Base-by-base conservation (phyloP, 2,797 vertebrate genomes). In the Avahi laniger region DNA sequence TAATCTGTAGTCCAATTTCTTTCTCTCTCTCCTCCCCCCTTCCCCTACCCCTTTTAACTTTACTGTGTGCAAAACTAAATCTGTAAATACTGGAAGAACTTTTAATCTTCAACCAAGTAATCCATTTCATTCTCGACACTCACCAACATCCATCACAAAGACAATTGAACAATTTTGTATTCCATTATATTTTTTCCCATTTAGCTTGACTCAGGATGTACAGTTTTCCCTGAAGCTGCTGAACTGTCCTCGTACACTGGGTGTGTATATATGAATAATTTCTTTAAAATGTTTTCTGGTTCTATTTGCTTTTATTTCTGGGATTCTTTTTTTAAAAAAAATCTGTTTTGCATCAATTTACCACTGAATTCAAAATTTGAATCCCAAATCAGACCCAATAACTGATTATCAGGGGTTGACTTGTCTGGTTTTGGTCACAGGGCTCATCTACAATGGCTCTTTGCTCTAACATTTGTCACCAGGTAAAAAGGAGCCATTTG, bases 281-380 rank as follows among this genome's bases (percentile, higher is more conserved):
- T 92, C 41, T 90, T 65, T 15, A 75, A 76, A 76, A 20, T 0
- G 22, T 95, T 95, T 91, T 65, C 57, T 96, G 14, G 8, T 43
- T 91, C 54, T 70, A 1, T 70, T 96, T 72, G 3, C 30, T 89
- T 97, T 92, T 81, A 82, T 30, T 57, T 95, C 46, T 93, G 26
- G 11, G 10, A n/a, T 38, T 63, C 28, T 41, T 50, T 65, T 54
- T 33, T 10, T n/a, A 0, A n/a, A 50, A n/a, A 50, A 38, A 57
- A 67, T 22, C 41, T 28, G 4, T 4, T 84, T 90, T 89, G 46
- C 2, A 79, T 88, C 5, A 72, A 59, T 76, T 94, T 85, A 50
- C 38, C 20, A n/a, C 2, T 63, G 41, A 84, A 52, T 96, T 24
- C 12, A 33, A 89, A 91, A 82, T 86, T 7, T 54, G 3, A 52